phyloP scores from a whole-genome alignment of 2,888 invertebrate species.

The Drosophila setosimentum region DNA sequence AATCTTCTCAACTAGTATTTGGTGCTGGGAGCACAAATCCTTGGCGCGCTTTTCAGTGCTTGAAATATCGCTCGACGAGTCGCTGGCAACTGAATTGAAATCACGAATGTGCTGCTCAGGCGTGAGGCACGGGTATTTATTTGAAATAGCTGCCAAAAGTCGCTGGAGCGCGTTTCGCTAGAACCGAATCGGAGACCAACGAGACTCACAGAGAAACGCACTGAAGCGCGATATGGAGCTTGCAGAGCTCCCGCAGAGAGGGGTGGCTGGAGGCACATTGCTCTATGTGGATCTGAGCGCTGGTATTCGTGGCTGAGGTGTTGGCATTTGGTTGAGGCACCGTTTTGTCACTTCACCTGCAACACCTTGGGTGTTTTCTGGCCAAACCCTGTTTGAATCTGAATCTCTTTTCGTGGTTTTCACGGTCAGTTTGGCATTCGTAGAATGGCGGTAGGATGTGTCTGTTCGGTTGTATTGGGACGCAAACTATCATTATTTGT shows the following conservation, averaged over 20 bases:
- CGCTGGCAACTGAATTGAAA: constrained; percentile 50
- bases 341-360: constrained; percentile 79
- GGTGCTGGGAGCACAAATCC: constrained; percentile 33
- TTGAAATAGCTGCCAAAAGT: constrained; percentile 40
- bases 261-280: not conserved
- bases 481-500: constrained; percentile 58
- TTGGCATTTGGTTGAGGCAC: constrained; percentile 52
- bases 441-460: constrained; percentile 71
- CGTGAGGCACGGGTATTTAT: constrained; percentile 71
- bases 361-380: constrained; percentile 58
- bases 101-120: constrained; percentile 71
- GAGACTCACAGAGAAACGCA: constrained; percentile 51
- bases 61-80: constrained; percentile 23
- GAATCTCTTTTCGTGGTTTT: constrained; percentile 51
- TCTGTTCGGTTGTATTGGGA: constrained; percentile 3
- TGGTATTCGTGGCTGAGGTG: constrained; percentile 49
- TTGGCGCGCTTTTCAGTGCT: constrained; percentile 23
- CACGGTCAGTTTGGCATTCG: constrained; percentile 78
- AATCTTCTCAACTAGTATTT: not conserved
- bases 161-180: constrained; percentile 38
- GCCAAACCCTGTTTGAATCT: constrained; percentile 21
- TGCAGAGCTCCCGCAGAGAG: not conserved
- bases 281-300: constrained; percentile 5
- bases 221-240: constrained; percentile 73
- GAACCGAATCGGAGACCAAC: constrained; percentile 45